These are phyloP conservation scores for Saturnia pavonia DNA, from an alignment of 2,888 invertebrate species.

Conservation along the genomic window DNA sequence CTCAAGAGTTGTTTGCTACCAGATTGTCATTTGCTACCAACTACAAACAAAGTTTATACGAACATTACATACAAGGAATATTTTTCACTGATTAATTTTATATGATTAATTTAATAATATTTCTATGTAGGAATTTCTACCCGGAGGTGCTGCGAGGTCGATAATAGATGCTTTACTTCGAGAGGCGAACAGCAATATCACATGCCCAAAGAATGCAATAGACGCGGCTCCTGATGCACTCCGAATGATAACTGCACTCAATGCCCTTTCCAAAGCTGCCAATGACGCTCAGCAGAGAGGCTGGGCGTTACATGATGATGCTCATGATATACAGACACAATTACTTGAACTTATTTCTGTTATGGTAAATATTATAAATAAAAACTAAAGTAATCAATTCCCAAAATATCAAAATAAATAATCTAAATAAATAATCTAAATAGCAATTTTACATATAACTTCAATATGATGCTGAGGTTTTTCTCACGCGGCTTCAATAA, in stretches of 20 bases:
- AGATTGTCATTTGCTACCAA: too few species aligned
- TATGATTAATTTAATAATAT: neutral
- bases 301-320: slow-evolving; percentile 97
- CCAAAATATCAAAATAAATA: neutral
- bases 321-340: slow-evolving; percentile 92
- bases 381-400: neutral
- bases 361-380: slow-evolving; percentile 80
- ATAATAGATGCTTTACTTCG: slow-evolving; percentile 74
- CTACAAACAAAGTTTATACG: too few species aligned
- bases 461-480: neutral
- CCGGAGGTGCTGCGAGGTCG: slow-evolving; percentile 73
- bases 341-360: slow-evolving; percentile 91
- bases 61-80: too few species aligned
- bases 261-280: slow-evolving; percentile 92
- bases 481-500: neutral
- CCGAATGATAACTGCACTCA: slow-evolving; percentile 90
- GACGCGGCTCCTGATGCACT: slow-evolving; percentile 93
- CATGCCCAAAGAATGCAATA: slow-evolving; percentile 83
- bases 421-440: neutral
- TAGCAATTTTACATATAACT: neutral
- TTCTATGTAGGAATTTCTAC: slow-evolving; percentile 64
- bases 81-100: too few species aligned
- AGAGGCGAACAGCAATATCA: slow-evolving; percentile 74
- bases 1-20: too few species aligned
- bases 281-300: slow-evolving; percentile 97